These are phyloP conservation scores for Grammomys dolichurus DNA, from an alignment of 2,113 vertebrate genomes.

Conservation along the genomic window DNA sequence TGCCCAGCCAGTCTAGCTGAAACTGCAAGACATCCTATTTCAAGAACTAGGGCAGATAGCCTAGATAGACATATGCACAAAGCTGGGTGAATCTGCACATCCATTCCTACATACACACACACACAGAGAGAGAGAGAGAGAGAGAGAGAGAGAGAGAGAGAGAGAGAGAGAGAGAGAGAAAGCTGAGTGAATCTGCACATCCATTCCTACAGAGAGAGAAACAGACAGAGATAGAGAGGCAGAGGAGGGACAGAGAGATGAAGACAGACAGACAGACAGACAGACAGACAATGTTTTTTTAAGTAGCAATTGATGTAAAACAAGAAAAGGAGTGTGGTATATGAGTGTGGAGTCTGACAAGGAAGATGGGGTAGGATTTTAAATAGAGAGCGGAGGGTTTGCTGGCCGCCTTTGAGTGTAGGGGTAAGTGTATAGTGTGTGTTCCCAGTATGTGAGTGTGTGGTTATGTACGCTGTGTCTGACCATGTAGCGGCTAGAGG, in stretches of 20 bases:
- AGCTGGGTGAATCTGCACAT: background rate
- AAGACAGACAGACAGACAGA: background rate
- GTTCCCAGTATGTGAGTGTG: background rate
- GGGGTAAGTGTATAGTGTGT: background rate
- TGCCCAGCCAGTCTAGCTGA: background rate
- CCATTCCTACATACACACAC: no score
- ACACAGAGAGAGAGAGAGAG: no score
- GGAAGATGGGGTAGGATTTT: background rate
- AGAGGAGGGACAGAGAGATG: background rate
- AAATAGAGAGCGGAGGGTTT: rapidly evolving
- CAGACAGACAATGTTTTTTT: background rate
- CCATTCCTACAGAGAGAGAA: no score
- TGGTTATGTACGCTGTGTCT: background rate
- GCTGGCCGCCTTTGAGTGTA: background rate
- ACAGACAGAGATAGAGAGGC: background rate
- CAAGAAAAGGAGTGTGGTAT: background rate
- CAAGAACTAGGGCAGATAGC: background rate
- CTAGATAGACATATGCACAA: background rate
- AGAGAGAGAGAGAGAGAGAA: background rate
- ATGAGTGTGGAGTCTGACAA: background rate
- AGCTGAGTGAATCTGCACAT: no score
- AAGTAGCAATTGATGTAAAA: background rate
- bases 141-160: no score
- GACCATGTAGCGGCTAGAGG: background rate
- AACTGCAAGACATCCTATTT: background rate